Evolutionary conservation across 1,140 invertebrate genomes (phyloP).

Genomic region (Mactra quadrangularis): DNA sequence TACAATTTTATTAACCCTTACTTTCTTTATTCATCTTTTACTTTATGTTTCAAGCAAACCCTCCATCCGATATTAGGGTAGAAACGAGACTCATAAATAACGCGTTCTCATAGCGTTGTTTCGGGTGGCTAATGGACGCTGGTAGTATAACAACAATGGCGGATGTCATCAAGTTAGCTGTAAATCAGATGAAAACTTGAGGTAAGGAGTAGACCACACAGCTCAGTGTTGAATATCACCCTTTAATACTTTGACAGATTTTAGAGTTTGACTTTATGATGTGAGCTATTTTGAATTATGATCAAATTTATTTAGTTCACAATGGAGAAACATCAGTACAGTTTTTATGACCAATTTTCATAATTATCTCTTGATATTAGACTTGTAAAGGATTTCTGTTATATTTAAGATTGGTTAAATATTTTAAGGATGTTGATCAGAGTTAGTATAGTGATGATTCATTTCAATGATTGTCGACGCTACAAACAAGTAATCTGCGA

Average conservation of each 20-base stretch:
- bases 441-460: not conserved
- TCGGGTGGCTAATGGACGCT: not conserved
- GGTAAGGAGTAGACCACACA: conserved; percentile 28
- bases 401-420: conserved; percentile 6
- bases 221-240: not conserved
- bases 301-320: conserved; percentile 37
- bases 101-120: conserved; percentile 14
- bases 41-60: conserved; percentile 25
- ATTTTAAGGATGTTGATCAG: conserved; percentile 1
- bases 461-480: not conserved
- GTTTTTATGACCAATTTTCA: conserved; percentile 44
- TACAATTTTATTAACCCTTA: conserved; percentile 51
- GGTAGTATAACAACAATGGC: conserved; percentile 6
- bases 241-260: conserved; percentile 39
- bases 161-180: not conserved
- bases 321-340: conserved; percentile 21
- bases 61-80: conserved; percentile 12
- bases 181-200: conserved; percentile 42
- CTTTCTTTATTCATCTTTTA: conserved; percentile 37
- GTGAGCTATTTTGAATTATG: conserved; percentile 35
- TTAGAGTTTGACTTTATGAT: conserved; percentile 33
- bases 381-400: conserved; percentile 13
- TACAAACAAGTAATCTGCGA: not conserved
- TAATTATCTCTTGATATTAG: conserved; percentile 13
- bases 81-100: conserved; percentile 42